These are phyloP conservation scores for Ceyx cyanopectus DNA, from an alignment of 2,113 vertebrate genomes.

Conservation along the genomic window DNA sequence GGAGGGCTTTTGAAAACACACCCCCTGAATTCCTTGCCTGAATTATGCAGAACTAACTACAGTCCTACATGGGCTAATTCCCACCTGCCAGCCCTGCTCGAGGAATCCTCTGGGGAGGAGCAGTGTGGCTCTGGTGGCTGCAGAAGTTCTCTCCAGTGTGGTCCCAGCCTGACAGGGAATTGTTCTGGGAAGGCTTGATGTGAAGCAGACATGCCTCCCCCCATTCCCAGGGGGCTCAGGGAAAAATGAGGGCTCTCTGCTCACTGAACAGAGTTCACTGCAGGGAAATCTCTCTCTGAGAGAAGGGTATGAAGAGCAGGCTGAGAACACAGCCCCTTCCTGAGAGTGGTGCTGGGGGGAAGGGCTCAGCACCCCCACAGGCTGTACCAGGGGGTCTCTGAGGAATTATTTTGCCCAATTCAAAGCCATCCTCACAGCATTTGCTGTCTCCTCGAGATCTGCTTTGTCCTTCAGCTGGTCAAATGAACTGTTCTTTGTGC, in stretches of 20 bases:
- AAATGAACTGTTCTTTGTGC: not conserved
- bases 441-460: not conserved
- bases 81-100: not conserved
- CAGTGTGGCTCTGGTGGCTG: not conserved
- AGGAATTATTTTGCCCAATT: not conserved
- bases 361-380: accelerated
- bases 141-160: constrained; percentile 23
- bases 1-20: not conserved
- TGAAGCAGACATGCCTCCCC: constrained; percentile 38
- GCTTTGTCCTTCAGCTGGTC: not conserved
- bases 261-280: constrained; percentile 3
- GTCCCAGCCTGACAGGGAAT: not conserved
- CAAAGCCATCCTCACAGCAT: not conserved
- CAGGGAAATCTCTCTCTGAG: not conserved
- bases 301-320: not conserved
- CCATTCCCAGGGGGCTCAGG: not conserved
- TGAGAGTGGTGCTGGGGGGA: not conserved
- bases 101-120: not conserved
- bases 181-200: constrained; percentile 39
- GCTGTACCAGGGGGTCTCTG: not conserved
- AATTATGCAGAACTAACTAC: not conserved
- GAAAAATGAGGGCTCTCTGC: constrained; percentile 7
- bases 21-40: not conserved
- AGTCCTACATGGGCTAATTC: not conserved
- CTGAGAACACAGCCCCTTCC: not conserved